These are phyloP conservation scores for Ashinkailepas kermadecensis DNA, from an alignment of 2,888 invertebrate species.

Conservation along the genomic window DNA sequence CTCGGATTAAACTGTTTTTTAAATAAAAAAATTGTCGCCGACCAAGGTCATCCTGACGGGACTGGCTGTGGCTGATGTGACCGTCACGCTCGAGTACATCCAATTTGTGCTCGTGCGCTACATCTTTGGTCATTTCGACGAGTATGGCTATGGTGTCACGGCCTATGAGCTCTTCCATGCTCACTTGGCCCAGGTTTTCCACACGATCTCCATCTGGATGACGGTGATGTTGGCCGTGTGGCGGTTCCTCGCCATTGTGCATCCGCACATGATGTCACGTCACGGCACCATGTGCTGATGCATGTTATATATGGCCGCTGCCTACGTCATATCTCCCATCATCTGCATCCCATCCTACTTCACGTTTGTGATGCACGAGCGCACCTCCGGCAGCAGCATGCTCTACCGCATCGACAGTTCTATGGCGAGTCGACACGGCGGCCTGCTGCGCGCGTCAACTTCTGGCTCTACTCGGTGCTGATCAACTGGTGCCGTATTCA, in stretches of 20 bases:
- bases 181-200: constrained; percentile 74
- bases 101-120: constrained; percentile 78
- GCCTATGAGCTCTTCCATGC: constrained; percentile 81
- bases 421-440: constrained; percentile 44
- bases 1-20: too few relatives aligned
- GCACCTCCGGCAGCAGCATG: neutral
- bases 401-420: constrained; percentile 51
- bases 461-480: constrained; percentile 86
- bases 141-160: constrained; percentile 62
- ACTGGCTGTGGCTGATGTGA: constrained; percentile 79
- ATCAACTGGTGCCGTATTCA: constrained; percentile 85
- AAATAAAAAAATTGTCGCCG: too few relatives aligned
- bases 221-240: constrained; percentile 88
- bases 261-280: constrained; percentile 68
- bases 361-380: constrained; percentile 56
- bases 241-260: constrained; percentile 78
- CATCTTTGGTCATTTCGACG: constrained; percentile 43
- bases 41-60: constrained; percentile 87
- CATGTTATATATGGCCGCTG: constrained; percentile 62
- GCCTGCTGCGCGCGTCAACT: constrained; percentile 53
- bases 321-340: constrained; percentile 73
- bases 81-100: constrained; percentile 87
- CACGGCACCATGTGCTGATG: constrained; percentile 77
- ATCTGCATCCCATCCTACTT: constrained; percentile 80
- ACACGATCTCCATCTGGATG: constrained; percentile 87